Conservation (phyloP, 2,888 invertebrate genomes). For the Marronus borbonicus region DNA sequence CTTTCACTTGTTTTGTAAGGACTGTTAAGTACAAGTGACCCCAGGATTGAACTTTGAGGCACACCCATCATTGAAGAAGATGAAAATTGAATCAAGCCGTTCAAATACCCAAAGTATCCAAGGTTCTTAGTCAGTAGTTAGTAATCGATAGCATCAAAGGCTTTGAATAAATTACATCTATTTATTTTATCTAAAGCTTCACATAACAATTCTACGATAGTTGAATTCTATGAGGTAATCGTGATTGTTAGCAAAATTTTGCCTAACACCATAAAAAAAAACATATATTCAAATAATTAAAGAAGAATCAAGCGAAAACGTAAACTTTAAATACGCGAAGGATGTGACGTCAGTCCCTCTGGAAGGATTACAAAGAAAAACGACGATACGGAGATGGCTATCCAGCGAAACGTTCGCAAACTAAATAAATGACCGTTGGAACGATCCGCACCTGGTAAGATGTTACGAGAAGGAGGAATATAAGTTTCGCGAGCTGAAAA, state of each 20-base stretch:
- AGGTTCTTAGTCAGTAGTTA: no score
- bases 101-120: no score
- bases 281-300: background rate
- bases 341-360: background rate
- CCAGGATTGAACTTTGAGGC: no score
- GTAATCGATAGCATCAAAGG: no score
- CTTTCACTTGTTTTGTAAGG: no score
- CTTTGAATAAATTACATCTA: background rate
- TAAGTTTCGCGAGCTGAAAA: constrained; percentile 29
- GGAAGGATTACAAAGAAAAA: background rate
- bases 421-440: constrained; percentile 17
- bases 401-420: background rate
- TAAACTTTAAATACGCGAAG: background rate
- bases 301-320: background rate
- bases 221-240: background rate
- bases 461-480: background rate
- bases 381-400: background rate
- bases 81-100: no score
- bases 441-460: constrained; percentile 26
- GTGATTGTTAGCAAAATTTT: background rate
- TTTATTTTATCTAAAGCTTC: no score
- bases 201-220: background rate
- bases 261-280: background rate
- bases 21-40: no score
- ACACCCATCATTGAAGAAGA: no score